Evolutionary conservation across 2,888 invertebrate genomes (phyloP).

Genomic region (Sinodicranocentrus sp.): DNA sequence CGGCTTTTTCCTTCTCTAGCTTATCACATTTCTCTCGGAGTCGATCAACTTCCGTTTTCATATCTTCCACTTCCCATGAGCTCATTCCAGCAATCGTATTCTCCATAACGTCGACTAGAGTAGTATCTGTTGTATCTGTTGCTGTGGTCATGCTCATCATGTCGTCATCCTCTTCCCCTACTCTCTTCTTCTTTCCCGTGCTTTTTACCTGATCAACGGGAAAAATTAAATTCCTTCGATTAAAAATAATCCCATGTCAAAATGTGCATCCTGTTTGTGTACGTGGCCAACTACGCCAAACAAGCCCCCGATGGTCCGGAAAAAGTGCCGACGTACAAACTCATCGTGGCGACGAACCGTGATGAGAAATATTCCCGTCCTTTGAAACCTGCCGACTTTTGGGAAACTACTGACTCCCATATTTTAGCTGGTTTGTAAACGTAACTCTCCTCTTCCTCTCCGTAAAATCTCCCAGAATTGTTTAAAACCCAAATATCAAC

Average conservation of each 20-base stretch:
- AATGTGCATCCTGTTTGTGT: constrained; percentile 90
- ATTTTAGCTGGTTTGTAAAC: constrained; percentile 65
- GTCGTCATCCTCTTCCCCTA: constrained; percentile 80
- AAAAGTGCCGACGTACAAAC: constrained; percentile 80
- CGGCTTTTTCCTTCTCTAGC: constrained; percentile 92
- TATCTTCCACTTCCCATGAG: constrained; percentile 75
- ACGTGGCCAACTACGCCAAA: constrained; percentile 78
- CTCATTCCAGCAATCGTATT: constrained; percentile 70
- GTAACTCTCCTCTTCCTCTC: constrained; percentile 61
- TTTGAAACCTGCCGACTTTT: constrained; percentile 82
- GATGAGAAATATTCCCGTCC: constrained; percentile 88
- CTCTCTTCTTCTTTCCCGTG: constrained; percentile 75
- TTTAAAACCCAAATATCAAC: too few species aligned
- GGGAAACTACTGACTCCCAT: constrained; percentile 80
- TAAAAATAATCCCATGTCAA: too few species aligned
- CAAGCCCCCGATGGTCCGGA: constrained; percentile 77
- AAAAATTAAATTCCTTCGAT: constrained; percentile 90
- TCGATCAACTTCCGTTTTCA: constrained; percentile 74
- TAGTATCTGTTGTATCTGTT: constrained; percentile 85
- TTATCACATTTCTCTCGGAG: constrained; percentile 83
- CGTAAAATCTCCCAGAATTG: too few species aligned
- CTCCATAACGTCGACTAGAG: constrained; percentile 81
- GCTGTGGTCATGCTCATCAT: constrained; percentile 79
- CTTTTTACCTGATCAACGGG: constrained; percentile 73
- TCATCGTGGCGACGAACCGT: constrained; percentile 88